Evolutionary conservation across 2,797 vertebrate genomes (phyloP), one percentile per base, ranked within the genome.

Genomic region (Chrysocyon brachyurus): DNA sequence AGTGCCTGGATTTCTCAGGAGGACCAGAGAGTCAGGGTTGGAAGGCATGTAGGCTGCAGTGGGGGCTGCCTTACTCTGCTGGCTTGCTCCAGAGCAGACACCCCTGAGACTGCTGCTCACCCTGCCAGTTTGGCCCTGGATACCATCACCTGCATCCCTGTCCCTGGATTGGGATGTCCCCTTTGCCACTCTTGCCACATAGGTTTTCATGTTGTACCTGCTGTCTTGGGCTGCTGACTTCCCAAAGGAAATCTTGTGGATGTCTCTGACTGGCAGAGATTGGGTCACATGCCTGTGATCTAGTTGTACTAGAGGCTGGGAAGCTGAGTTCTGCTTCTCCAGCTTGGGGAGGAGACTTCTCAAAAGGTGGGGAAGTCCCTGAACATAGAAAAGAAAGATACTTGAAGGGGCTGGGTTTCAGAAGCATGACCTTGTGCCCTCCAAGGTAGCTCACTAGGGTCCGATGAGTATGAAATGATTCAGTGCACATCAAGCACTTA

Each of bases 41-140:
- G 59, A 28, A 86, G 73, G 57, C 14, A 26, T 22, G 6, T 4
- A 4, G 64, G 46, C 26, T 52, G 15, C 54, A 21, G 0, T 1
- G 8, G 54, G 15, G n/a, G 36, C 24, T 5, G 15, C 5, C 4
- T 26, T 36, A 12, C 0, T 15, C 10, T 1, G 3, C 0, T 21
- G n/a, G 9, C 26, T 8, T 70, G 31, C 12, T 40, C 7, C 9
- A 6, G 5, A 3, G 24, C 22, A 26, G 73, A 72, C 11, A 31
- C 19, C 26, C 12, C 46, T 12, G 17, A 56, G 36, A 19, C 11
- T 5, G 24, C 26, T 12, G 9, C 5, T 72, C 22, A 12, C 21
- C n/a, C 59, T 26, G 26, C 24, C 11, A 19, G 28, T 63, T 9
- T 52, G 54, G n/a, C 26, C 21, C 36, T 36, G 3, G n/a, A 9